Evolutionary conservation across 2,797 vertebrate species (phyloP).

Genomic region (Hemibagrus guttatus): DNA sequence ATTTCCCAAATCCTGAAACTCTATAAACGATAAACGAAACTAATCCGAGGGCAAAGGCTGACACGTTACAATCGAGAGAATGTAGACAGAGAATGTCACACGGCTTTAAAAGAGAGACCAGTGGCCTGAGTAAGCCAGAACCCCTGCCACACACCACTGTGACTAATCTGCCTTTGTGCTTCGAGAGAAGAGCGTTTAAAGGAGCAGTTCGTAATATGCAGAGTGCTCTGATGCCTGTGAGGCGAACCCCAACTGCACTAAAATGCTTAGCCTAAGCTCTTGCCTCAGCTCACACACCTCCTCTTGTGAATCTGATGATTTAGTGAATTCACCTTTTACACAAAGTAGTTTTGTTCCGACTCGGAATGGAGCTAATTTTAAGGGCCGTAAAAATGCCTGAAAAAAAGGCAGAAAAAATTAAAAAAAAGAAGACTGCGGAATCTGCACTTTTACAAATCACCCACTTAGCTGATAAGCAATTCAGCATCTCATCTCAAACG

Average conservation of each 20-base stretch:
- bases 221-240: not conserved
- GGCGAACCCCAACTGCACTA: not conserved
- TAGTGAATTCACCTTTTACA: not conserved
- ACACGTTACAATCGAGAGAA: constrained; percentile 23
- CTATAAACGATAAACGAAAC: constrained; percentile 4
- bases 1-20: constrained; percentile 11
- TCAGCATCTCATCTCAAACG: not conserved
- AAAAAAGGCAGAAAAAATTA: not conserved
- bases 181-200: constrained; percentile 6
- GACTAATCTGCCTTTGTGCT: constrained; percentile 22
- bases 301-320: not conserved
- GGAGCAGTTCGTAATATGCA: not conserved
- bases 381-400: not conserved
- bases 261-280: not conserved
- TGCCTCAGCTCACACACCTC: not conserved
- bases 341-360: not conserved
- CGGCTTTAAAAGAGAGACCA: constrained; percentile 18
- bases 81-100: constrained; percentile 14
- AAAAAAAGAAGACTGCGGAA: not conserved
- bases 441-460: not conserved
- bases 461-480: not conserved
- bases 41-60: constrained; percentile 20
- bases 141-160: constrained; percentile 10
- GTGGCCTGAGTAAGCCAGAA: constrained; percentile 9
- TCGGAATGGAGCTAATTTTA: not conserved